Percentiles rank a stretch among this genome's conserved stretches.
These are phyloP conservation scores for Anoncus sp. DNA, from an alignment of 2,888 invertebrate genomes.

Conservation along the genomic window DNA sequence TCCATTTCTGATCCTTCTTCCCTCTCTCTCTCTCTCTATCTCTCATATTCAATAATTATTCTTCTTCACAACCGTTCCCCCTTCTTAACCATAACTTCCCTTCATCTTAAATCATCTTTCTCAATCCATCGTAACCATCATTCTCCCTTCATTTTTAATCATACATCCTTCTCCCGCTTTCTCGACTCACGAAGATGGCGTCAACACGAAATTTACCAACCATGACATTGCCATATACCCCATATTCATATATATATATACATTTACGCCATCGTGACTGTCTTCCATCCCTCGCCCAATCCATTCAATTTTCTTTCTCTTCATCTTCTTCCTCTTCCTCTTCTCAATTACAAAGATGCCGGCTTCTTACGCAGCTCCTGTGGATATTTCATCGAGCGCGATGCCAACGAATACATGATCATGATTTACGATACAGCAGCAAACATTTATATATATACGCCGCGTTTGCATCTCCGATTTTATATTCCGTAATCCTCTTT, in stretches of 20 bases:
- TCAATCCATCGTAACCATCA: neutral
- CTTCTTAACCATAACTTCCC: conserved; percentile 3
- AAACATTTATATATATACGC: neutral
- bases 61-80: too few species aligned
- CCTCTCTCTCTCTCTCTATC: too few species aligned
- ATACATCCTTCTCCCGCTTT: neutral
- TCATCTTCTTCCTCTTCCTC: too few species aligned
- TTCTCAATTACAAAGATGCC: conserved; percentile 31
- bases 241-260: neutral
- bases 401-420: neutral
- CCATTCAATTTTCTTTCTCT: conserved; percentile 25
- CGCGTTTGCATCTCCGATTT: neutral
- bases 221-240: conserved; percentile 27
- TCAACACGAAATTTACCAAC: conserved; percentile 66
- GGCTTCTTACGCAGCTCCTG: neutral
- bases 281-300: conserved; percentile 12
- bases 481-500: conserved; percentile 6
- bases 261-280: conserved; percentile 41
- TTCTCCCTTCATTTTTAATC: conserved; percentile 11
- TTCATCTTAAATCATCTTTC: conserved; percentile 33
- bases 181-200: conserved; percentile 41
- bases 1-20: too few species aligned
- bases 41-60: neutral
- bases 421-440: conserved; percentile 37
- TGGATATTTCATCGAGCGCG: conserved; percentile 12